Evolutionary conservation across 1,140 invertebrate species (phyloP), one percentile per base, ranked within the genome.

Genomic region (Drosophila parvula): DNA sequence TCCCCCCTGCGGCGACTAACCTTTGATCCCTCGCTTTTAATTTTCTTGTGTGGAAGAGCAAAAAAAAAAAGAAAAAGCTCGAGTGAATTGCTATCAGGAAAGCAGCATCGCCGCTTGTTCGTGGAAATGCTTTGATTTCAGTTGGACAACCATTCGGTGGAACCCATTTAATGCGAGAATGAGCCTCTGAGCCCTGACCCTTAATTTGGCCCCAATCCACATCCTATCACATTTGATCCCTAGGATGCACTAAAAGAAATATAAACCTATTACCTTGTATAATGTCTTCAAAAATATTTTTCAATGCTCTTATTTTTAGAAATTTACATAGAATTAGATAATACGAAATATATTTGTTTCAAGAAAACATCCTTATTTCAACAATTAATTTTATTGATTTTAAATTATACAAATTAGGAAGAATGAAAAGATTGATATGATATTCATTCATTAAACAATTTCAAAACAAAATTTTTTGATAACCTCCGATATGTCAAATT

Each of bases 1-100:
- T 36, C n/a, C 18, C 36, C 41, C 51, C 43, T 43, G 36, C 41
- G n/a, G 68, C 2, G 18, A 55, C 40, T 58, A 43, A 65, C 80
- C 73, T 88, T 83, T 88, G 83, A 89, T 80, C 63, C 84, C 62
- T 60, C 51, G 32, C 58, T 67, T 85, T 85, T 85, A 81, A 81
- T 85, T 85, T 89, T 48, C 69, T 75, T 73, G 41, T 55, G 51
- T 55, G 51, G 34, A 55, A n/a, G 34, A 55, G 34, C 41, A 67
- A 45, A 69, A 77, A 56, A 50, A 34, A 8, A 34, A 32, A 11
- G n/a, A 41, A 74, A 63, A 62, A 76, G 32, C 14, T 34, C n/a
- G 28, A 50, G 41, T 51, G 56, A 75, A 76, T 62, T 70, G 70
- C 34, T 73, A 77, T 71, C 71, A 78, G 70, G 47, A 32, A 10